Conservation (phyloP, 1,140 invertebrate species). For the Oreohelix idahoensis region DNA sequence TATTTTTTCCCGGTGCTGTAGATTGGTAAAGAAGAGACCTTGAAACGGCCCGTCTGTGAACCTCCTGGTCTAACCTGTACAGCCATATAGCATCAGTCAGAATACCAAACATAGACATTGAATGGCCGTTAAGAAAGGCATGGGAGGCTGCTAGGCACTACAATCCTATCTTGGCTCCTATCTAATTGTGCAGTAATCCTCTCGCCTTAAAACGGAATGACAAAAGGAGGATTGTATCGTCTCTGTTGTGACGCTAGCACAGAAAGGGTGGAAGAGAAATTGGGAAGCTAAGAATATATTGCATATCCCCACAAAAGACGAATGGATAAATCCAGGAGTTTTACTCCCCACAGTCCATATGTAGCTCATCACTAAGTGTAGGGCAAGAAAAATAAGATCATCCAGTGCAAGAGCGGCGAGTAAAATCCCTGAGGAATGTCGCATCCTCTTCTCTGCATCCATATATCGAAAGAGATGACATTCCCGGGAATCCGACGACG, state of each 20-base stretch:
- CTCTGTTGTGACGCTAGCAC: conserved; percentile 90
- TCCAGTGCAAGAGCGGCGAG: conserved; percentile 69
- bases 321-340: conserved; percentile 57
- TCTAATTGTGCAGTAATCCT: conserved; percentile 80
- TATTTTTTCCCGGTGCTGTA: conserved; percentile 67
- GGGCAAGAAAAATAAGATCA: conserved; percentile 67
- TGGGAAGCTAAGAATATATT: conserved; percentile 64
- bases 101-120: conserved; percentile 68
- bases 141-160: conserved; percentile 46
- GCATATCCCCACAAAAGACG: conserved; percentile 66
- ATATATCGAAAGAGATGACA: conserved; percentile 68
- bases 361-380: conserved; percentile 67
- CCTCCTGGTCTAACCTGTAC: conserved; percentile 45
- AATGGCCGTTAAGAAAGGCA: conserved; percentile 53
- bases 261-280: conserved; percentile 70
- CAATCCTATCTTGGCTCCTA: conserved; percentile 77
- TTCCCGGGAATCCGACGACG: conserved; percentile 69
- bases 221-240: conserved; percentile 96
- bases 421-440: conserved; percentile 71
- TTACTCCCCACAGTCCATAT: conserved; percentile 61
- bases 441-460: conserved; percentile 68
- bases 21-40: conserved; percentile 56
- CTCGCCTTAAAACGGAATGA: conserved; percentile 85
- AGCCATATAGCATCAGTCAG: conserved; percentile 38
- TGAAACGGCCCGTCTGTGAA: conserved; percentile 47